Evolutionary conservation across 2,113 vertebrate species (phyloP).

Genomic region (Passerina amoena): DNA sequence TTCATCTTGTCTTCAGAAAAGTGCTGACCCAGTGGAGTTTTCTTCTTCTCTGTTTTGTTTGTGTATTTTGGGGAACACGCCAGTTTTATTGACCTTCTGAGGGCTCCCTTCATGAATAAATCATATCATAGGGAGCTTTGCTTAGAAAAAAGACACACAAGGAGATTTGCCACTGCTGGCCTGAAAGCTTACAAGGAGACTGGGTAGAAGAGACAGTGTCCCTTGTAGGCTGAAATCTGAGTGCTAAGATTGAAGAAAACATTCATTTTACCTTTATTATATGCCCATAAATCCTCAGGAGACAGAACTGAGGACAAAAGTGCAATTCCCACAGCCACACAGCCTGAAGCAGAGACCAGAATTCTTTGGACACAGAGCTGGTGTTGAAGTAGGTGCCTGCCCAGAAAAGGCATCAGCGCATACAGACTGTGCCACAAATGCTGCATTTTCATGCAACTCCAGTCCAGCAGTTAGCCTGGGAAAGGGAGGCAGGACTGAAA

Average conservation of each 20-base stretch:
- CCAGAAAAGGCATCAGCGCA: neutral
- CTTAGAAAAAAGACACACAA: neutral
- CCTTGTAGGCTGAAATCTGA: neutral
- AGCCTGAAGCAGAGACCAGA: neutral
- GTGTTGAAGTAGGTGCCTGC: neutral
- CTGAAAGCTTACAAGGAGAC: slow-evolving; percentile 19
- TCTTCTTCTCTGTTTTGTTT: slow-evolving; percentile 49
- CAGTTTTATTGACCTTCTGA: slow-evolving; percentile 52
- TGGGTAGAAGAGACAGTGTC: neutral
- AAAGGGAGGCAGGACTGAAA: slow-evolving; percentile 8
- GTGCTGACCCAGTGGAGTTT: neutral
- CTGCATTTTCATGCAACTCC: neutral
- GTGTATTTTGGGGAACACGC: slow-evolving; percentile 1
- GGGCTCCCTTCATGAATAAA: slow-evolving; percentile 44
- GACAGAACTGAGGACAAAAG: neutral
- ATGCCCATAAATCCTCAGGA: neutral
- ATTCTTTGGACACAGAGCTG: neutral
- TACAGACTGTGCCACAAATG: neutral
- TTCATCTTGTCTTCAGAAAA: slow-evolving; percentile 48
- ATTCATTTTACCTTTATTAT: neutral
- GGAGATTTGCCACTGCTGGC: neutral
- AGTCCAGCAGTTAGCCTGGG: neutral
- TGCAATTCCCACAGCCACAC: neutral
- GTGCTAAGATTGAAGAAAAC: neutral
- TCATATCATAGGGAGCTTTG: slow-evolving; percentile 3